Evolutionary conservation across 2,113 vertebrate genomes (phyloP).

Genomic region (Helogale parvula): DNA sequence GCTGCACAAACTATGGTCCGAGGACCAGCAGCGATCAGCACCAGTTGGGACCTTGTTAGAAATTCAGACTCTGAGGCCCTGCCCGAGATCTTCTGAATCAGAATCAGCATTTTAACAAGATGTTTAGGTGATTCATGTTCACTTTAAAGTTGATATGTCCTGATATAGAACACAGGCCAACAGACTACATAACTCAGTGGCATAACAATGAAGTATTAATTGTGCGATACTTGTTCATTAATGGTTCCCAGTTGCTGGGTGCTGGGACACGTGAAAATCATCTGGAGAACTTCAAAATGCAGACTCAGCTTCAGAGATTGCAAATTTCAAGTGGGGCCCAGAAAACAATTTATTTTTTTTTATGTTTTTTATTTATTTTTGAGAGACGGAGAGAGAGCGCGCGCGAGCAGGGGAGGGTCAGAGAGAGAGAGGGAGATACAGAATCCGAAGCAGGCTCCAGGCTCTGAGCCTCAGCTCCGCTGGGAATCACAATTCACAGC

Average conservation of each 20-base stretch:
- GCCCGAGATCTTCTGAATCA: background rate
- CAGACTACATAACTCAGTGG: background rate
- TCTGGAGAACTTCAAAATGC: constrained; percentile 13
- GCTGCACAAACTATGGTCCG: background rate
- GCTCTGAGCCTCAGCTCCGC: too few species aligned
- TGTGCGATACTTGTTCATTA: constrained; percentile 32
- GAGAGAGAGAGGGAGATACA: too few species aligned
- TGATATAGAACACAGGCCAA: background rate
- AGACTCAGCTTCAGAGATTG: background rate
- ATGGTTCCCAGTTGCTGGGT: background rate
- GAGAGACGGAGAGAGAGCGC: too few species aligned
- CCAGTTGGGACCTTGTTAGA: background rate
- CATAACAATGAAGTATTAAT: constrained; percentile 10
- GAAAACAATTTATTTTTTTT: constrained; percentile 20
- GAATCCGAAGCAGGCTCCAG: too few species aligned
- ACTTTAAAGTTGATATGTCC: background rate
- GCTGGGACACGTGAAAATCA: constrained; percentile 23
- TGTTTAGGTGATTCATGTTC: background rate
- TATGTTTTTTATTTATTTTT: too few species aligned
- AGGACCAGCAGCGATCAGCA: background rate
- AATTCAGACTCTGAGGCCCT: background rate
- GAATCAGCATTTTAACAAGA: constrained; percentile 34
- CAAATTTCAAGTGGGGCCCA: constrained; percentile 34
- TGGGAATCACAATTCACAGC: background rate
- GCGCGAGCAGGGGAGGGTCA: too few species aligned